A percentile compares a stretch with the other conserved stretches of the same genome.
phyloP scores from a whole-genome alignment of 2,113 vertebrate species.

The Morphnarchus princeps region DNA sequence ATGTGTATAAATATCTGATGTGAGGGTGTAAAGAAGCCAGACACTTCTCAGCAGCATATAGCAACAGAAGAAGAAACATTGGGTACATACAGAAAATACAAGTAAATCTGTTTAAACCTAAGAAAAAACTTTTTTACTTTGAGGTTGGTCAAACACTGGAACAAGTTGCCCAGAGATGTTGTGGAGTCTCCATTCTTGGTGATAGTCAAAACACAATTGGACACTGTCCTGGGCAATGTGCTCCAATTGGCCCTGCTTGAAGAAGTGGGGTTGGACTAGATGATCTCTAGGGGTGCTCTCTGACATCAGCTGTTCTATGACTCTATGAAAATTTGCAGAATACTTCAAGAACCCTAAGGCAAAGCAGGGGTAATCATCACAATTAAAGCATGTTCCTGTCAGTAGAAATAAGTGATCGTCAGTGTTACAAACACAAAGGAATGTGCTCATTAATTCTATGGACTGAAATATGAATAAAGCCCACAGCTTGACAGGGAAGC shows the following conservation, averaged over 20 bases:
- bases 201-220: not conserved
- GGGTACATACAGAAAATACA: not conserved
- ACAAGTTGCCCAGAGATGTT: not conserved
- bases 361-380: slow-evolving; percentile 2
- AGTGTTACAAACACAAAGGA: slow-evolving; percentile 8
- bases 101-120: not conserved
- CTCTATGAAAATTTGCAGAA: not conserved
- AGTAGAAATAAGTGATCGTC: slow-evolving; percentile 19
- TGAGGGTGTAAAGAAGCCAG: not conserved
- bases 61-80: not conserved
- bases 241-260: not conserved
- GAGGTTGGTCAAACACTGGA: not conserved
- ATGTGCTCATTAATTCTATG: not conserved
- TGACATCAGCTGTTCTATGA: not conserved
- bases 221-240: not conserved
- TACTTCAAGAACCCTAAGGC: slow-evolving; percentile 5
- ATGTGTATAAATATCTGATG: not conserved
- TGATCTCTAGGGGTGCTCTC: not conserved
- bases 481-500: not conserved
- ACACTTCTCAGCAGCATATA: not conserved
- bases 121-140: not conserved
- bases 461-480: not conserved
- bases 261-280: not conserved
- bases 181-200: not conserved
- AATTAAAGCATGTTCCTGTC: not conserved